phyloP scores from a whole-genome alignment of 2,888 invertebrate genomes.

The Hypena proboscidalis region DNA sequence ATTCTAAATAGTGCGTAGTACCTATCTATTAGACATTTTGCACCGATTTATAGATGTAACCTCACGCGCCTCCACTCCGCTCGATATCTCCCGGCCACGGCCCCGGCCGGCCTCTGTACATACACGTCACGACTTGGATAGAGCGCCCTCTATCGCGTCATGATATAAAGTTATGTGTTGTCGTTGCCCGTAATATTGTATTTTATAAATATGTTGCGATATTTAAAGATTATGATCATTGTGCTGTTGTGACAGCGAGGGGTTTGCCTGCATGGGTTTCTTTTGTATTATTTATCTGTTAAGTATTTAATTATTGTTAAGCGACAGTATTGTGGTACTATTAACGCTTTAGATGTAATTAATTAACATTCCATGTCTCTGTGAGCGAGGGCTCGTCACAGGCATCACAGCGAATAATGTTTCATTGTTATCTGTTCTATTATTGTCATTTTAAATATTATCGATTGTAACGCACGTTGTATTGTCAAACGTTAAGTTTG shows the following conservation, averaged over 20 bases:
- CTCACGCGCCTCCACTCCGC: constrained; percentile 60
- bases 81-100: constrained; percentile 37
- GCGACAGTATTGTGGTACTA: constrained; percentile 76
- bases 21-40: constrained; percentile 79
- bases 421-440: constrained; percentile 47
- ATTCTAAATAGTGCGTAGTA: constrained; percentile 80
- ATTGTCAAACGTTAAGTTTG: constrained; percentile 57
- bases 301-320: constrained; percentile 71
- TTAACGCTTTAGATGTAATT: constrained; percentile 69
- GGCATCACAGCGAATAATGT: constrained; percentile 56
- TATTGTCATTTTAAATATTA: constrained; percentile 40
- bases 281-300: constrained; percentile 63
- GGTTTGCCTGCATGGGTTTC: constrained; percentile 53
- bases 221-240: constrained; percentile 24
- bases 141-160: not conserved
- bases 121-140: constrained; percentile 25
- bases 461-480: constrained; percentile 33
- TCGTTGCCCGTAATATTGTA: constrained; percentile 55
- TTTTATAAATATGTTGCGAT: constrained; percentile 60
- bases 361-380: constrained; percentile 77
- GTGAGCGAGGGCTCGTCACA: constrained; percentile 25
- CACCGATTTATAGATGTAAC: constrained; percentile 71
- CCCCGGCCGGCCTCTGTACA: constrained; percentile 2
- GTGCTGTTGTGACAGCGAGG: constrained; percentile 37
- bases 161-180: constrained; percentile 44